Conservation (phyloP, 2,888 invertebrate species). For the Parnassius apollo region DNA sequence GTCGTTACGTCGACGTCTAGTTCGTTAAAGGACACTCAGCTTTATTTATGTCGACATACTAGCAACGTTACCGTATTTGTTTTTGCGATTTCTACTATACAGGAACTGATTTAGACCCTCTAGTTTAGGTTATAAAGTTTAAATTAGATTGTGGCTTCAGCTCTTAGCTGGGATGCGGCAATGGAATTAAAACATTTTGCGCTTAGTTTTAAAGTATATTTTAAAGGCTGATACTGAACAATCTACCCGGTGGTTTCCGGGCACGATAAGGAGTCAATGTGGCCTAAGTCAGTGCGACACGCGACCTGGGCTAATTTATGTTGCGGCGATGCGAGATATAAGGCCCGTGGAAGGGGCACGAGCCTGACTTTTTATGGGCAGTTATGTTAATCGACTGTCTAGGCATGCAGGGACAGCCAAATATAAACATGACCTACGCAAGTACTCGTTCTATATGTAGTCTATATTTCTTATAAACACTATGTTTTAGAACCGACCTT, state of each 20-base stretch:
- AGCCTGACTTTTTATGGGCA: slow-evolving; percentile 50
- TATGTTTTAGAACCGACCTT: too few relatives aligned
- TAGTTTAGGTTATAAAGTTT: slow-evolving; percentile 52
- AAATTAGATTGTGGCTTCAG: slow-evolving; percentile 40
- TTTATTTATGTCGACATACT: slow-evolving; percentile 79
- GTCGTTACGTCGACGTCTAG: slow-evolving; percentile 73
- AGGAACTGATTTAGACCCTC: slow-evolving; percentile 48
- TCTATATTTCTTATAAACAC: too few relatives aligned
- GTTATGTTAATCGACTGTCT: slow-evolving; percentile 67
- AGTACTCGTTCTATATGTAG: neutral
- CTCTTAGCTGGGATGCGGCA: slow-evolving; percentile 39
- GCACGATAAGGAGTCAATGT: slow-evolving; percentile 74
- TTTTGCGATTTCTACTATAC: slow-evolving; percentile 48
- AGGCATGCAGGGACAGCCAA: slow-evolving; percentile 42
- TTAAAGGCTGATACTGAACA: slow-evolving; percentile 43
- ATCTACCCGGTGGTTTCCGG: slow-evolving; percentile 65
- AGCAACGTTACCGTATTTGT: slow-evolving; percentile 75
- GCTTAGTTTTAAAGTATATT: slow-evolving; percentile 48
- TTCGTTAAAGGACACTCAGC: slow-evolving; percentile 80
- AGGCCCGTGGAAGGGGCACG: slow-evolving; percentile 55
- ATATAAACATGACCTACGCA: slow-evolving; percentile 39
- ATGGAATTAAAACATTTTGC: slow-evolving; percentile 56
- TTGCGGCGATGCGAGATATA: slow-evolving; percentile 75
- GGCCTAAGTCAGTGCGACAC: slow-evolving; percentile 74
- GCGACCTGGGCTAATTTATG: slow-evolving; percentile 79